Conservation (phyloP, 2,888 invertebrate genomes). For the Labia minor region DNA sequence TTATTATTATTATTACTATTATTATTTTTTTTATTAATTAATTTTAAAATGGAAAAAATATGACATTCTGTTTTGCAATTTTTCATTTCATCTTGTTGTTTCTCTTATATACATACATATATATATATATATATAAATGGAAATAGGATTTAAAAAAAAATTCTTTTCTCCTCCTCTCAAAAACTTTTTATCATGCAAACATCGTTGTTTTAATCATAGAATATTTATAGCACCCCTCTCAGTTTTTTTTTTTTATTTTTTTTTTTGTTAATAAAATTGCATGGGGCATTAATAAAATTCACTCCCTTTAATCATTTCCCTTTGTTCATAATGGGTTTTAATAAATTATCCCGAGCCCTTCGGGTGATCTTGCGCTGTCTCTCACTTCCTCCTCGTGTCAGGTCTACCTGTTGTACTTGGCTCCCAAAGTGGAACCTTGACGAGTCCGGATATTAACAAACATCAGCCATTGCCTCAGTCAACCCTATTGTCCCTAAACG, state of each 20-base stretch:
- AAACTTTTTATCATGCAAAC: no score
- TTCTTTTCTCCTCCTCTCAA: no score
- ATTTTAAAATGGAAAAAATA: no score
- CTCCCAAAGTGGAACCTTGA: not conserved
- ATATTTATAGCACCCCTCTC: not conserved
- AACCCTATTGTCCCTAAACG: not conserved
- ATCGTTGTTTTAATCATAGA: no score
- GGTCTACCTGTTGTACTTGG: not conserved
- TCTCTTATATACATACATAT: no score
- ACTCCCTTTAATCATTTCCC: not conserved
- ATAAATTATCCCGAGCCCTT: slow-evolving; percentile 7
- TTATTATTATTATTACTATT: no score
- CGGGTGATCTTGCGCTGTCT: not conserved
- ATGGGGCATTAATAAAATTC: not conserved
- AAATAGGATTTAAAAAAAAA: no score
- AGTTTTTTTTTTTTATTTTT: not conserved
- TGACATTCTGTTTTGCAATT: no score
- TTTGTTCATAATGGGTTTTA: not conserved
- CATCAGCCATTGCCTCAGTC: not conserved
- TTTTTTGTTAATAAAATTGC: not conserved
- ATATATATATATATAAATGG: no score
- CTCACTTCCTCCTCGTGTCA: not conserved
- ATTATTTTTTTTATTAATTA: no score
- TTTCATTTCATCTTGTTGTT: no score
- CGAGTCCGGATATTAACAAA: slow-evolving; percentile 2